Evolutionary conservation across 2,113 vertebrate genomes (phyloP).

Genomic region (Microtus oregoni): DNA sequence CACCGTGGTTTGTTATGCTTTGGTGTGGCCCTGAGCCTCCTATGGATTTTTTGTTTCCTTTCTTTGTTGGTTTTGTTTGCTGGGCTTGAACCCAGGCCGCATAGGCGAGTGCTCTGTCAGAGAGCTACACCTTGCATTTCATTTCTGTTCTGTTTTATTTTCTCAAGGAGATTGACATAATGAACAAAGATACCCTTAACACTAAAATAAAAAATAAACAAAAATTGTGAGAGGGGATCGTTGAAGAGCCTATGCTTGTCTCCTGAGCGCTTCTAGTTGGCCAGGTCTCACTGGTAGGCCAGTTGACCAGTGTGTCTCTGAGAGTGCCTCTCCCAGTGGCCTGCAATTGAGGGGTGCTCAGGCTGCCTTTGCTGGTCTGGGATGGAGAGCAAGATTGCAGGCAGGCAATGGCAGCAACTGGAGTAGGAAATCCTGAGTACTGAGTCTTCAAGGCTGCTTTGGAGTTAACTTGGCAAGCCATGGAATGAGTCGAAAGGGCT

Average conservation of each 20-base stretch:
- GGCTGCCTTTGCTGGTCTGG: background rate
- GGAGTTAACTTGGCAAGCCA: background rate
- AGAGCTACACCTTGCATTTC: background rate
- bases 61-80: background rate
- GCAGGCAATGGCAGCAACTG: background rate
- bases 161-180: background rate
- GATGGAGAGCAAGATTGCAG: background rate
- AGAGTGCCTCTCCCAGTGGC: background rate
- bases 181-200: background rate
- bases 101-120: background rate
- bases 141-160: background rate
- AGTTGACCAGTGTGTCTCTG: background rate
- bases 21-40: background rate
- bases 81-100: background rate
- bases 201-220: background rate
- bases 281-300: background rate
- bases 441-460: background rate
- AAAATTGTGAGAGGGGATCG: background rate
- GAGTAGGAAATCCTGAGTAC: background rate
- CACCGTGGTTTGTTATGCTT: too few species aligned
- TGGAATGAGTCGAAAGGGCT: background rate
- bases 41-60: background rate
- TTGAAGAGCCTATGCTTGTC: background rate
- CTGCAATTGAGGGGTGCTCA: too few species aligned
- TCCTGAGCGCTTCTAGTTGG: background rate